A percentile compares a stretch with the other conserved stretches of the same genome.
Conservation (phyloP, 92 coral and sea anemone genomes). For the Heliopora coerulea region DNA sequence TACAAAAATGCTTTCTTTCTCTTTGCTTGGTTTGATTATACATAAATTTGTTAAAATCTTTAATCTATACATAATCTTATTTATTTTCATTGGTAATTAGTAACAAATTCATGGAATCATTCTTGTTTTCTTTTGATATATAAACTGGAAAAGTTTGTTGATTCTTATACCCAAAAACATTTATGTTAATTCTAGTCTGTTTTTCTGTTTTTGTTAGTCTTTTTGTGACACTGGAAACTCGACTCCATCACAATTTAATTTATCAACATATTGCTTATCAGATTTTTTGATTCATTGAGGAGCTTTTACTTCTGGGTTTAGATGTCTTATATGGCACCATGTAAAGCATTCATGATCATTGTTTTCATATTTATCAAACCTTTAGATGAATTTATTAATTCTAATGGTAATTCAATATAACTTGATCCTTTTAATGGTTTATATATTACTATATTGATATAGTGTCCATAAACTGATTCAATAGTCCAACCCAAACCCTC, state of each 20-base stretch:
- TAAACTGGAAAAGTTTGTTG: slow-evolving; percentile 44
- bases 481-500: no score
- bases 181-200: slow-evolving; percentile 32
- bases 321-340: slow-evolving; percentile 50
- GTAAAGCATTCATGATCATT: background rate
- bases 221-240: slow-evolving; percentile 35
- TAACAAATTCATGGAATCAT: slow-evolving; percentile 16
- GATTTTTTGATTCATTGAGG: slow-evolving; percentile 11
- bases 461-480: no score
- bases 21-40: slow-evolving; percentile 20
- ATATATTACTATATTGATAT: no score
- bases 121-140: slow-evolving; percentile 38
- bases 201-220: slow-evolving; percentile 1
- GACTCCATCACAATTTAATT: slow-evolving; percentile 30
- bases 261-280: slow-evolving; percentile 1
- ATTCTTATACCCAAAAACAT: slow-evolving; percentile 51
- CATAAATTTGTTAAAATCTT: slow-evolving; percentile 45
- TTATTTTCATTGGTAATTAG: slow-evolving; percentile 21
- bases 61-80: slow-evolving; percentile 35
- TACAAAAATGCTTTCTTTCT: slow-evolving; percentile 43
- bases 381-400: background rate
- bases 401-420: background rate
- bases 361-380: background rate
- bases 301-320: slow-evolving; percentile 39
- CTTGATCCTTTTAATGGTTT: no score